Evolutionary conservation across 2,797 vertebrate genomes (phyloP).

Genomic region (Mus caroli): DNA sequence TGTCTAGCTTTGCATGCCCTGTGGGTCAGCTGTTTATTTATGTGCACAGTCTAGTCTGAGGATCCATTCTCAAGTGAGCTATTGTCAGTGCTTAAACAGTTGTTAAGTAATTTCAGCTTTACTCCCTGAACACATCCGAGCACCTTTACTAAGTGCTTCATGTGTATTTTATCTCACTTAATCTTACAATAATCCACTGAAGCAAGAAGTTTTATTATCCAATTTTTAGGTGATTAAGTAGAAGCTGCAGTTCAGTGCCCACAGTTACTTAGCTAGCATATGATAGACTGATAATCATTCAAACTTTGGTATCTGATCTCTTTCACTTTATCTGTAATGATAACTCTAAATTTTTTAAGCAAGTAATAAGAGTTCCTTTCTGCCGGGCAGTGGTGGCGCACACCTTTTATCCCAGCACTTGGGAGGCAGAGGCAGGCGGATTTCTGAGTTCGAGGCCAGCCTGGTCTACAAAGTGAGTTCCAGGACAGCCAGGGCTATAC

Average conservation of each 20-base stretch:
- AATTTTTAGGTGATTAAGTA: slow-evolving; percentile 49
- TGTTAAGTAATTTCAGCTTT: slow-evolving; percentile 52
- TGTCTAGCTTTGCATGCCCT: background rate
- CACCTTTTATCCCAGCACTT: too few relatives aligned
- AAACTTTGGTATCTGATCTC: slow-evolving; percentile 11
- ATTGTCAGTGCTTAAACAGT: slow-evolving; percentile 17
- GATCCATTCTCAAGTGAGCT: background rate
- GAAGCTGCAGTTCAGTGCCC: background rate
- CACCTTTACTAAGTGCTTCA: slow-evolving; percentile 44
- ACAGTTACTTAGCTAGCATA: background rate
- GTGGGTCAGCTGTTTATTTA: background rate
- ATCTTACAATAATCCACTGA: slow-evolving; percentile 43
- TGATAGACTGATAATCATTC: background rate
- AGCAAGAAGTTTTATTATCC: slow-evolving; percentile 67
- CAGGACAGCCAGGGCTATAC: too few relatives aligned
- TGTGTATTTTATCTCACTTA: slow-evolving; percentile 60
- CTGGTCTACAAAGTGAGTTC: too few relatives aligned
- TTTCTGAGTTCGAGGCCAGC: too few relatives aligned
- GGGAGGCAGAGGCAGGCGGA: too few relatives aligned
- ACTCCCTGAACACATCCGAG: background rate
- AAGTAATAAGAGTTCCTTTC: background rate
- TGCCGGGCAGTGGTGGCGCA: background rate
- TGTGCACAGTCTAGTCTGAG: background rate
- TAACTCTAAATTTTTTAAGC: slow-evolving; percentile 49
- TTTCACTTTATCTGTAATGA: slow-evolving; percentile 19